Base-by-base conservation (phyloP, 2,888 invertebrate genomes). In the Drosophila greeni region DNA sequence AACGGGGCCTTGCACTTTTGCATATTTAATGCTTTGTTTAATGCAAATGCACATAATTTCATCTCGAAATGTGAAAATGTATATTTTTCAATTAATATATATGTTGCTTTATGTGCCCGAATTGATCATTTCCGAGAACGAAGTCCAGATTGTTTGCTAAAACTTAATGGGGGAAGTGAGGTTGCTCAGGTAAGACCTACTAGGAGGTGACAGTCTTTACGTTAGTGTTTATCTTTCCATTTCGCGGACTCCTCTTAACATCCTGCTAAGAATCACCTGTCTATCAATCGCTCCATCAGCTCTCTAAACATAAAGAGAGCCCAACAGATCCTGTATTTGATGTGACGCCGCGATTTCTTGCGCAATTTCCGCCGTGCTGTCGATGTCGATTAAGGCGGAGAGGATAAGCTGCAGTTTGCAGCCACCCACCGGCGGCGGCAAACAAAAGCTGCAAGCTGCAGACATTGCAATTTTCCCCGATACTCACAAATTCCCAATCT, bases 31-130 rank as follows among this genome's bases (percentile, higher is more conserved):
- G 84, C 70, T 82, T 85, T 79, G 84, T 85, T 84, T 84, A 85
- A 82, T 82, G 85, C 82, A 82, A 85, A 84, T 82, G 85, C 78
- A 76, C 84, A 84, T 79, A 85, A 82, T 82, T 85, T 82, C 80
- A 84, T 79, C 73, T 60, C 64, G 73, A 73, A 66, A 83, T 84
- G 82, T 59, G 83, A 70, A 80, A 81, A 84, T n/a, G n/a, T n/a
- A n/a, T 81, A 78, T 81, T 80, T 81, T 84, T 72, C 85, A 85
- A 81, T 81, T 81, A 85, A 81, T 81, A 81, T 81, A 85, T 78
- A 81, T 83, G 76, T 80, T 64, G 82, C 82, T 84, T 81, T 75
- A 80, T 84, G 69, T 64, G 75, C 70, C 76, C 66, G 85, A 75
- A 81, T 75, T 83, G 70, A 70, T 81, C 81, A 84, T 84, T 73